These are phyloP conservation scores for Ernsta delagoae DNA, from an alignment of 2,888 invertebrate species.

Conservation along the genomic window DNA sequence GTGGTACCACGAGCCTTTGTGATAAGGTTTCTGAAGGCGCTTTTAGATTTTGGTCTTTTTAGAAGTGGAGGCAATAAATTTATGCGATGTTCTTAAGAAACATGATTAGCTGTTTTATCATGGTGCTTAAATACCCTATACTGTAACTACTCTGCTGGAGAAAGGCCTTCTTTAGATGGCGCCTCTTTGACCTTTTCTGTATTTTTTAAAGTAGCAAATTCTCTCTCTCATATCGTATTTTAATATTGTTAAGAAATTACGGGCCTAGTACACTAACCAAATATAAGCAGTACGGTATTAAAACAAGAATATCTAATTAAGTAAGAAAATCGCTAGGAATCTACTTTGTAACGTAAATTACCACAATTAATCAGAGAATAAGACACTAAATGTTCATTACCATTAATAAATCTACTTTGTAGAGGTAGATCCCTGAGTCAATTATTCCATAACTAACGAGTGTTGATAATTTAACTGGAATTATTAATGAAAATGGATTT, in stretches of 20 bases:
- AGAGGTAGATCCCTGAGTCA: not conserved
- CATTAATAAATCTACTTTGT: not conserved
- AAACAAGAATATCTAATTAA: no score
- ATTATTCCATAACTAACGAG: not conserved
- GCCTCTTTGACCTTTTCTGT: no score
- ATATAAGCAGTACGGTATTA: no score
- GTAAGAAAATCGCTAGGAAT: not conserved
- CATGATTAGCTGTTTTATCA: not conserved
- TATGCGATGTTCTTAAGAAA: not conserved
- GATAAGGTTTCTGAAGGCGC: not conserved
- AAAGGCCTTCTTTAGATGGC: no score
- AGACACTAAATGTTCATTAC: not conserved
- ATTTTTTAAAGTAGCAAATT: no score
- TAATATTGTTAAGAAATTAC: no score
- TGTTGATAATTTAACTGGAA: not conserved
- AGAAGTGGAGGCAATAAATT: no score
- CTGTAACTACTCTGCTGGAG: no score
- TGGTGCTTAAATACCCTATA: no score
- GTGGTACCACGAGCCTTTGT: not conserved
- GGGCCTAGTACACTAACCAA: no score
- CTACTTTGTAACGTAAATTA: not conserved
- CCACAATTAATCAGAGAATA: not conserved
- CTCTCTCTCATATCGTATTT: no score
- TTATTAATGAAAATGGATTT: not conserved
- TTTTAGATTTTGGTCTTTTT: not conserved